Base-by-base conservation (phyloP, 2,113 vertebrate genomes). In the Atrichornis clamosus region DNA sequence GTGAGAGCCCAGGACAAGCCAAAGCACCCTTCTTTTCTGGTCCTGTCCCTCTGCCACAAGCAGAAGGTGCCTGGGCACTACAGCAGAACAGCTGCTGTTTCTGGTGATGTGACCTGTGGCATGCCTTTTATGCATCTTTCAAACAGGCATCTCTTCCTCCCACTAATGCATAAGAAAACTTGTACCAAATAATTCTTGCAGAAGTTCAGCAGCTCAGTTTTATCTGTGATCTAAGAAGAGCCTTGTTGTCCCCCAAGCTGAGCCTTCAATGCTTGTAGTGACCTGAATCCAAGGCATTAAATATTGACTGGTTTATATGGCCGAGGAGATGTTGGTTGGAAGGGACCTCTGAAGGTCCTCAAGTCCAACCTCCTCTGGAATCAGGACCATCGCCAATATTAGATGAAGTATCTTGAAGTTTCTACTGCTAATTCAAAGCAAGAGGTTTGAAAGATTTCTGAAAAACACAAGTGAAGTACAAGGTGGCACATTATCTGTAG, bases 391-490 rank as follows among this genome's bases (percentile, higher is more conserved):
- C 90, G 32, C 30, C 33, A 72, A 15, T 2, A 4, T 63, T 21
- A 88, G 30, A 56, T 30, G 37, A 87, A 70, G 13, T 23, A 18
- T 24, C 28, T 91, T 81, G 63, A 84, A 24, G 80, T 62, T 53
- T 49, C n/a, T 77, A 14, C 42, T 55, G 23, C 27, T 81, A 67
- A 74, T 63, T 84, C 1, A 2, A 87, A 93, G 53, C 1, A 3
- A 92, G 59, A 49, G 21, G 9, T 63, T 65, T 63, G 39, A 88
- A 87, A 92, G 49, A 32, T 58, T 86, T 87, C 33, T 72, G 60
- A 56, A 84, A 81, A 83, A n/a, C 0, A 1, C 16, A 24, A 4
- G 41, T 1, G 0, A 70, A 42, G 23, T 44, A 72, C 19, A 75
- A 78, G 32, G 19, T 75, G 28, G 37, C 9, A 62, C 17, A 5